Evolutionary conservation across 2,113 vertebrate species (phyloP).

Genomic region (Actenoides hombroni): DNA sequence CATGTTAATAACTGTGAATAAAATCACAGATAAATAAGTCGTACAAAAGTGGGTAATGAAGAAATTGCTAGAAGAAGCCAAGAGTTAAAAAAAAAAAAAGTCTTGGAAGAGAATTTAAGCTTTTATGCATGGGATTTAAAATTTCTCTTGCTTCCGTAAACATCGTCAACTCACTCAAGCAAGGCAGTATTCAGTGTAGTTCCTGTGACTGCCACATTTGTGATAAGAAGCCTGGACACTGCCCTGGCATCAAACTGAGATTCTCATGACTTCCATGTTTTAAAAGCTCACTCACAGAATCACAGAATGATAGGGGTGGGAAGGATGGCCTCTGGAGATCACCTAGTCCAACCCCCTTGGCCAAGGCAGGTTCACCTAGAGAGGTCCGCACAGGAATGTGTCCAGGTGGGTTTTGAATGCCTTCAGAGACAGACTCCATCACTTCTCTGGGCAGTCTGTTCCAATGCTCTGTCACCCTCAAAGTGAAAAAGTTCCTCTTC

Average conservation of each 20-base stretch:
- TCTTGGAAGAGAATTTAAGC: not conserved
- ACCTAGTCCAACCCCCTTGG: no score
- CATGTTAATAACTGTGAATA: not conserved
- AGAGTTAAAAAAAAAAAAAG: not conserved
- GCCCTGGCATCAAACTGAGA: not conserved
- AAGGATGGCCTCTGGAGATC: no score
- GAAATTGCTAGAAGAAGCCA: not conserved
- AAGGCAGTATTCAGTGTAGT: not conserved
- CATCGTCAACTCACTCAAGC: not conserved
- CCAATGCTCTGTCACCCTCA: no score
- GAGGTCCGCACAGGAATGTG: no score
- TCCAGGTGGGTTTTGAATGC: no score
- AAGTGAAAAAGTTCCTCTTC: no score
- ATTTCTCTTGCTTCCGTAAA: not conserved
- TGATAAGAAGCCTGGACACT: not conserved
- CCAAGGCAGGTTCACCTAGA: no score
- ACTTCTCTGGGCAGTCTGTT: no score
- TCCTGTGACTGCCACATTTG: fast-evolving
- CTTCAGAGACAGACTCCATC: no score
- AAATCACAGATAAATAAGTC: not conserved
- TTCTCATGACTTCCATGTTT: not conserved
- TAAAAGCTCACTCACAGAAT: not conserved
- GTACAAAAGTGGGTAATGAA: not conserved
- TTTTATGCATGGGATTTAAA: not conserved
- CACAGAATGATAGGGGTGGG: no score